These are phyloP conservation scores for Agrochola litura DNA, from an alignment of 2,888 invertebrate species.

Conservation along the genomic window DNA sequence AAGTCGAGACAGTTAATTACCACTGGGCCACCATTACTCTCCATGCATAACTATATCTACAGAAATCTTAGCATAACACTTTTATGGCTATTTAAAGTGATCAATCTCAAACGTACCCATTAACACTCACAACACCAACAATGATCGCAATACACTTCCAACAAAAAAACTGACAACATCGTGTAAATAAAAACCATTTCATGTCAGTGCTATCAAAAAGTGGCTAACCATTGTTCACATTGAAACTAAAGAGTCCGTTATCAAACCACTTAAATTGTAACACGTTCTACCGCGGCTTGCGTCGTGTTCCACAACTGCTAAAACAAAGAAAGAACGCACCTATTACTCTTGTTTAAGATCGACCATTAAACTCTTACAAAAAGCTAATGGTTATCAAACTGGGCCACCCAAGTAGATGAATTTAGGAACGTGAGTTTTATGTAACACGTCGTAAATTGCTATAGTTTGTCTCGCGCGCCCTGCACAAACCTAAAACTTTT, in stretches of 20 bases:
- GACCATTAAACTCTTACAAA: constrained; percentile 85
- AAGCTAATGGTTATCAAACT: constrained; percentile 85
- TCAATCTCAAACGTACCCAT: constrained; percentile 9
- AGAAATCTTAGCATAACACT: not conserved
- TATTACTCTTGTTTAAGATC: constrained; percentile 79
- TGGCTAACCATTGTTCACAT: constrained; percentile 55
- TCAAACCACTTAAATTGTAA: constrained; percentile 65
- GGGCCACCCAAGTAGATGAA: constrained; percentile 88
- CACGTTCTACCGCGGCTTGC: constrained; percentile 57
- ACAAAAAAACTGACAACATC: constrained; percentile 29
- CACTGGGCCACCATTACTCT: too few relatives aligned
- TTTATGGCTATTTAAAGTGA: not conserved
- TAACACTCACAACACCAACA: constrained; percentile 25
- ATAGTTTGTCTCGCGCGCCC: constrained; percentile 80
- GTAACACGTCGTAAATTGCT: constrained; percentile 87
- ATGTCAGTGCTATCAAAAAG: constrained; percentile 49
- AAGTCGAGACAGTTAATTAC: too few relatives aligned
- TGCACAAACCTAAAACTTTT: constrained; percentile 76
- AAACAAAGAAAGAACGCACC: constrained; percentile 80
- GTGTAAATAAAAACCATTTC: constrained; percentile 47
- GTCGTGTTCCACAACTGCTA: constrained; percentile 71
- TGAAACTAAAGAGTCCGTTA: constrained; percentile 53
- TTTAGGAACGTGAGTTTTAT: constrained; percentile 83
- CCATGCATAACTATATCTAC: not conserved
- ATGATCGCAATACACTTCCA: constrained; percentile 10